A percentile compares a stretch with the other conserved stretches of the same genome.
These are phyloP conservation scores for Chrysogorgia sp. DNA, from an alignment of 92 coral and sea anemone species.

Conservation along the genomic window DNA sequence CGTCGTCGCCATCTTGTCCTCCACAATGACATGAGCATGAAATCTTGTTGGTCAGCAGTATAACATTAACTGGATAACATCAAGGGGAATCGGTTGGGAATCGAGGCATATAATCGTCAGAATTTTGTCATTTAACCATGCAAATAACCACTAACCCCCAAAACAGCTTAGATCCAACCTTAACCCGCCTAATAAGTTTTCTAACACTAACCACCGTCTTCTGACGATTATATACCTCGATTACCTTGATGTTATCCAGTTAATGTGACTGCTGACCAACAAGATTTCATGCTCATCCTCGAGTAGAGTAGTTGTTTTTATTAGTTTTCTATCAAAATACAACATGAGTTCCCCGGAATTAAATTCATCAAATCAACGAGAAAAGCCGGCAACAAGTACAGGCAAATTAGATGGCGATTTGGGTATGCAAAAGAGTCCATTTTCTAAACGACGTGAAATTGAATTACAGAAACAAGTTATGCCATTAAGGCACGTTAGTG, in stretches of 20 bases:
- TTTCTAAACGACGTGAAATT: constrained; percentile 5
- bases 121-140: too few relatives aligned
- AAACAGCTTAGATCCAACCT: too few relatives aligned
- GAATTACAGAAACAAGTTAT: constrained; percentile 26
- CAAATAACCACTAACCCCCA: too few relatives aligned
- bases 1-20: constrained; percentile 29
- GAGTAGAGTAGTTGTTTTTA: neutral
- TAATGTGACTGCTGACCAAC: too few relatives aligned
- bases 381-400: neutral
- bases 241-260: too few relatives aligned
- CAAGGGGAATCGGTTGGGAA: too few relatives aligned
- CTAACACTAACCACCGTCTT: too few relatives aligned
- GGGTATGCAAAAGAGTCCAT: neutral
- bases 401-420: neutral
- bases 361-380: neutral
- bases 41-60: too few relatives aligned
- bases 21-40: neutral
- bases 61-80: too few relatives aligned
- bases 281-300: neutral
- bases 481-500: constrained; percentile 27
- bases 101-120: too few relatives aligned
- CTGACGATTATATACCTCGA: too few relatives aligned
- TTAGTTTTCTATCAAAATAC: neutral
- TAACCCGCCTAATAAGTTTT: too few relatives aligned
- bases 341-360: neutral